phyloP scores from a whole-genome alignment of 2,888 invertebrate species.

The Cybosia mesomella region DNA sequence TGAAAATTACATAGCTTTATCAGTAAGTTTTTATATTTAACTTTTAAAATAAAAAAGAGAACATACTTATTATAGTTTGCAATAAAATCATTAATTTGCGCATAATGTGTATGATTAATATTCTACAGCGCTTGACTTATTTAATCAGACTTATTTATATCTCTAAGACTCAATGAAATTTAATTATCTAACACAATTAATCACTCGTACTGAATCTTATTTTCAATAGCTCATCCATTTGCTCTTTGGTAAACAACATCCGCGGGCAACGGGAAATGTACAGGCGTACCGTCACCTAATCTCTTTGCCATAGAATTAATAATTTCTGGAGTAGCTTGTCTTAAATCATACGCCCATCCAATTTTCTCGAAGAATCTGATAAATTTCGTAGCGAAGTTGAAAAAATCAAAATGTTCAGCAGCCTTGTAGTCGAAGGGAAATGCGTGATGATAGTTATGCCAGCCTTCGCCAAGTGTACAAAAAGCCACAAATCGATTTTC shows the following conservation, averaged over 20 bases:
- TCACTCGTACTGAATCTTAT: background rate
- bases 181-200: background rate
- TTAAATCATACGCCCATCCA: constrained; percentile 80
- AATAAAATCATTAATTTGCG: background rate
- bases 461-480: constrained; percentile 89
- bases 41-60: background rate
- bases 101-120: background rate
- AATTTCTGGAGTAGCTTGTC: constrained; percentile 77
- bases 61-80: background rate
- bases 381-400: constrained; percentile 75
- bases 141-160: constrained; percentile 4
- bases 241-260: constrained; percentile 43
- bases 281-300: constrained; percentile 78
- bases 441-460: constrained; percentile 93
- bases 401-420: constrained; percentile 83
- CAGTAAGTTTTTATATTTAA: background rate
- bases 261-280: constrained; percentile 66
- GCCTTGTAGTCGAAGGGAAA: constrained; percentile 90
- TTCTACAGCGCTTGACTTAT: background rate
- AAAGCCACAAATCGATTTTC: constrained; percentile 89
- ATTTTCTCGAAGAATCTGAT: constrained; percentile 74
- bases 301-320: constrained; percentile 77
- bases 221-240: constrained; percentile 36
- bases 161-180: background rate
- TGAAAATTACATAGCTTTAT: background rate